Evolutionary conservation across 2,113 vertebrate genomes (phyloP).

Genomic region (Megalops atlanticus): DNA sequence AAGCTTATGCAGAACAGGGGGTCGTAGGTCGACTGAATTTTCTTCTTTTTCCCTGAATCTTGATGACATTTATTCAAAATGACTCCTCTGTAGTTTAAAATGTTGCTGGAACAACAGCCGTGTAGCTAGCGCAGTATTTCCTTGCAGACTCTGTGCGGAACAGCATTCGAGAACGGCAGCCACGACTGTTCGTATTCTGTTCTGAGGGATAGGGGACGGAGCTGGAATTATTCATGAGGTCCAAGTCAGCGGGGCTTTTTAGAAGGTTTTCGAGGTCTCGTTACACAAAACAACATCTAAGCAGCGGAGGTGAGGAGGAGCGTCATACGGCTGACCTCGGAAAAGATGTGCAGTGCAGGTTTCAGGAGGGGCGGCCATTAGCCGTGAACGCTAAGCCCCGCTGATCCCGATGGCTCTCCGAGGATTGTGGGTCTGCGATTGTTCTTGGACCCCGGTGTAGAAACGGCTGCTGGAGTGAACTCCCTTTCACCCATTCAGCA

Average conservation of each 20-base stretch:
- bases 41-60: constrained; percentile 55
- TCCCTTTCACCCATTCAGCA: constrained; percentile 51
- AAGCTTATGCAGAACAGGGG: constrained; percentile 49
- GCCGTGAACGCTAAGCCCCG: constrained; percentile 63
- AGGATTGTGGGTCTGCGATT: constrained; percentile 63
- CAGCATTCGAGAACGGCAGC: not conserved
- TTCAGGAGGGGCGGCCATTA: constrained; percentile 49
- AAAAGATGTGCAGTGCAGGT: too few species aligned
- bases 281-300: constrained; percentile 47
- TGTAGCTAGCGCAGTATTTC: not conserved
- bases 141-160: not conserved
- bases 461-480: constrained; percentile 58
- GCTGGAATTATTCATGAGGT: constrained; percentile 64
- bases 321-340: too few species aligned
- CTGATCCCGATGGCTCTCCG: constrained; percentile 69
- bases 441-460: constrained; percentile 54
- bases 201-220: constrained; percentile 39
- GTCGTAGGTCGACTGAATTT: constrained; percentile 65
- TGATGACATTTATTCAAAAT: not conserved
- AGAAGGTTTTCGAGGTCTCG: constrained; percentile 55
- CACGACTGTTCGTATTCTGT: constrained; percentile 46
- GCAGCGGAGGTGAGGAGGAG: not conserved
- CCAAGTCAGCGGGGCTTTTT: constrained; percentile 51
- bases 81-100: not conserved
- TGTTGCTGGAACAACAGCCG: not conserved